These are phyloP conservation scores for Drosophila aff. DNA, from an alignment of 1,140 invertebrate genomes.

Conservation along the genomic window DNA sequence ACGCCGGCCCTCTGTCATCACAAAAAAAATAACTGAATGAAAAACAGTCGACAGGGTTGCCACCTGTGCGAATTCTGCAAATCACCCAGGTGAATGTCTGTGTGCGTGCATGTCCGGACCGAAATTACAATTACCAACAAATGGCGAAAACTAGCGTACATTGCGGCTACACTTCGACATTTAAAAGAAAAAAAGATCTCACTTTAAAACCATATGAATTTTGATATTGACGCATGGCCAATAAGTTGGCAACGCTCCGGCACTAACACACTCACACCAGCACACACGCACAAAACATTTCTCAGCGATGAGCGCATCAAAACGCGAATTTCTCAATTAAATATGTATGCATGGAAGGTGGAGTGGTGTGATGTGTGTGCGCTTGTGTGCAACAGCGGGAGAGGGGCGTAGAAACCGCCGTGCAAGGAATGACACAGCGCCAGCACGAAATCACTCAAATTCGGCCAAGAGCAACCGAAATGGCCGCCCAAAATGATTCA, in stretches of 20 bases:
- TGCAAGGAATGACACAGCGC: slow-evolving; percentile 59
- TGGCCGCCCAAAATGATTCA: slow-evolving; percentile 68
- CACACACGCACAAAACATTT: slow-evolving; percentile 56
- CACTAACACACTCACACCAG: slow-evolving; percentile 33
- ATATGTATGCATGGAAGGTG: slow-evolving; percentile 58
- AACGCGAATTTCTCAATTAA: slow-evolving; percentile 80
- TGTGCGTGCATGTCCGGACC: not conserved
- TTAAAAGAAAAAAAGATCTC: slow-evolving; percentile 21
- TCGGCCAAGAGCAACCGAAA: slow-evolving; percentile 68
- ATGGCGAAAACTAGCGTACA: not conserved
- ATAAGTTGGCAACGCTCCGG: slow-evolving; percentile 75
- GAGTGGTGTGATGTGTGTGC: slow-evolving; percentile 13
- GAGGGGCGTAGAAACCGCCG: slow-evolving; percentile 11
- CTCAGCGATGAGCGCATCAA: slow-evolving; percentile 80
- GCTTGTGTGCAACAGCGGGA: slow-evolving; percentile 23
- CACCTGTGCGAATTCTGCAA: slow-evolving; percentile 38
- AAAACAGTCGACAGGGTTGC: slow-evolving; percentile 54
- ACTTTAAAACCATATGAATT: slow-evolving; percentile 54
- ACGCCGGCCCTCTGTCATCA: not conserved
- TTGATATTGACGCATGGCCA: slow-evolving; percentile 75
- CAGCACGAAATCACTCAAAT: slow-evolving; percentile 25
- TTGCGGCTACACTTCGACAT: not conserved
- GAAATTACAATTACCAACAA: not conserved
- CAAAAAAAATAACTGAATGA: slow-evolving; percentile 41
- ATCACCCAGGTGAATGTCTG: not conserved